Base-by-base conservation (phyloP, 2,113 vertebrate genomes). In the Redunca redunca region DNA sequence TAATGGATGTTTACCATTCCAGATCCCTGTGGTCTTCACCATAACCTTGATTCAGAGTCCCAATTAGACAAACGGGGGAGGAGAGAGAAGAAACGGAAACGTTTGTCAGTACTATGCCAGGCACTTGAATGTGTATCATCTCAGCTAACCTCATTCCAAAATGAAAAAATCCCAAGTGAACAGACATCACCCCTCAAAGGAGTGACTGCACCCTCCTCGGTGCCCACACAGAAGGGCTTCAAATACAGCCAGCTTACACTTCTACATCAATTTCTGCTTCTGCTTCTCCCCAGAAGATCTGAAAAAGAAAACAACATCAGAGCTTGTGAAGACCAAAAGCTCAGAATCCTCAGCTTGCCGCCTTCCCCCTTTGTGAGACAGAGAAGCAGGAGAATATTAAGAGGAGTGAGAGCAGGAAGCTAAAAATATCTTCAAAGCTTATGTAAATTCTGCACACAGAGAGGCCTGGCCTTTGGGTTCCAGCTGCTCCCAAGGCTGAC, bases 351-450 rank as follows among this genome's bases (percentile, higher is more conserved):
- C 95, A 93, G 83, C 89, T 91, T 91, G 48, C 88, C 84, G 91
- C 57, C 85, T 97, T 89, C 28, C 21, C 9, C n/a, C 55, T 96
- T 88, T 97, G 88, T 87, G 83, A 94, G 71, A 74, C 82, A 91
- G 96, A 98, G 96, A 98, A 97, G 48, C 80, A 87, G 46, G 74
- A 97, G 71, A 93, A 97, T 97, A 98, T 97, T 96, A 98, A 98
- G 94, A 98, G 80, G 90, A 98, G 81, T 48, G 88, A 97, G 83
- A 40, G 90, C 85, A 82, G 91, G 84, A 96, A 93, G 85, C 97
- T 98, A 98, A 98, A 98, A 98, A 97, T 97, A 97, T 77, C 98
- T 98, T 98, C 95, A 97, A 98, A 98, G 92, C 93, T 94, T 85
- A 50, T 86, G 83, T 82, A 97, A 94, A 97, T 98, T 98, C 84